Conservation (phyloP, 2,797 vertebrate species). For the Mionectes olivaceus region DNA sequence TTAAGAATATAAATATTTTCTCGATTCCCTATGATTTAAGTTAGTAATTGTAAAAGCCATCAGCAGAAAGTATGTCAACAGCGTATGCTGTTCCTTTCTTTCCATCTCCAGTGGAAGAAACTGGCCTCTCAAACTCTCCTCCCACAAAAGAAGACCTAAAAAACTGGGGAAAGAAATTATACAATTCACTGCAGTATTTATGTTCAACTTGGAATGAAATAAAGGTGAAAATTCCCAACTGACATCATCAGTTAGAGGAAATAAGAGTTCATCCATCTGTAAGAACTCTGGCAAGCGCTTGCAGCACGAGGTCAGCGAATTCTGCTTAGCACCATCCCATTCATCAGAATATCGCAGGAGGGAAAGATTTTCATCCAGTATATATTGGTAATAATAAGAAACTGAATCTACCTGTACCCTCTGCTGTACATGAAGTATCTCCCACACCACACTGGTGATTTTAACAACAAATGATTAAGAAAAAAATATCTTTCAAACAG, state of each 20-base stretch:
- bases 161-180: not conserved
- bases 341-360: constrained; percentile 16
- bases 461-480: not conserved
- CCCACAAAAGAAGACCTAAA: not conserved
- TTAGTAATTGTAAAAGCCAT: constrained; percentile 38
- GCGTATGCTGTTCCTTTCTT: not conserved
- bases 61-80: constrained; percentile 5
- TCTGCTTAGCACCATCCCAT: not conserved
- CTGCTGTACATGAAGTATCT: not conserved
- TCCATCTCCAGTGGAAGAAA: not conserved
- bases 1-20: constrained; percentile 72
- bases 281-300: not conserved
- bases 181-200: not conserved
- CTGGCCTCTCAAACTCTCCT: not conserved
- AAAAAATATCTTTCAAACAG: not conserved
- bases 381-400: not conserved
- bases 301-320: constrained; percentile 16
- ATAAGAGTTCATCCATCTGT: constrained; percentile 52
- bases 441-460: accelerated
- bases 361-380: not conserved
- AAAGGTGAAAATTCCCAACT: constrained; percentile 65
- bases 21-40: constrained; percentile 45
- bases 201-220: constrained; percentile 7
- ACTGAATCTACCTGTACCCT: not conserved
- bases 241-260: constrained; percentile 53